Evolutionary conservation across 2,113 vertebrate species (phyloP), one percentile per base, ranked within the genome.

Genomic region (Arenaria interpres): DNA sequence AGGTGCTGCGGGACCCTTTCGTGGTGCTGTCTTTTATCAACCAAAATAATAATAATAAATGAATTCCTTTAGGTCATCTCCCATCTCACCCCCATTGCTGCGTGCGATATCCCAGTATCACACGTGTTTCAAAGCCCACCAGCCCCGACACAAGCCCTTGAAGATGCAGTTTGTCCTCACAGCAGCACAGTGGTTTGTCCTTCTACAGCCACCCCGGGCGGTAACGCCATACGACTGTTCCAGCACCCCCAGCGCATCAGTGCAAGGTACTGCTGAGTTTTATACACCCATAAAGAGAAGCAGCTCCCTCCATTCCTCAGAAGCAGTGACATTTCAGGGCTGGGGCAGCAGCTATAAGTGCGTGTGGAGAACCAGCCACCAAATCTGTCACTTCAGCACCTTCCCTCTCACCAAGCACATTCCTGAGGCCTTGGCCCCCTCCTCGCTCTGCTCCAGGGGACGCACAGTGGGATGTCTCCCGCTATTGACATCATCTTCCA

Each of bases 381-480:
- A 21, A 35, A 45, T 17, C 25, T 18, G 22, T 12, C 37, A 13
- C 37, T 43, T 67, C 33, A 12, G 23, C 3, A 3, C n/a, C 24
- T 48, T 28, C 39, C 39, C 13, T n/a, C 75, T n/a, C 1, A 1
- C 48, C 37, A 46, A 33, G 23, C 0, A 3, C 60, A 0, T 19
- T 86, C 79, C 56, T 9, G 1, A 78, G 71, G 37, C 18, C 68
- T 19, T 6, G 6, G 56, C 18, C 24, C 41, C 5, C 23, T 72
- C 48, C 43, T 75, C 24, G 1, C 59, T 57, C 45, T 33, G 74
- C 72, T 83, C 43, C 39, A 25, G 35, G 57, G n/a, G 32, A 43
- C 13, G 35, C 51, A 23, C 22, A 43, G 46, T 27, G 12, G 46
- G 46, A 48, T 25, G 13, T 39, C 19, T 66, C 69, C 54, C 45